phyloP scores from a whole-genome alignment of 2,113 vertebrate species.

The Pampusana beccarii region DNA sequence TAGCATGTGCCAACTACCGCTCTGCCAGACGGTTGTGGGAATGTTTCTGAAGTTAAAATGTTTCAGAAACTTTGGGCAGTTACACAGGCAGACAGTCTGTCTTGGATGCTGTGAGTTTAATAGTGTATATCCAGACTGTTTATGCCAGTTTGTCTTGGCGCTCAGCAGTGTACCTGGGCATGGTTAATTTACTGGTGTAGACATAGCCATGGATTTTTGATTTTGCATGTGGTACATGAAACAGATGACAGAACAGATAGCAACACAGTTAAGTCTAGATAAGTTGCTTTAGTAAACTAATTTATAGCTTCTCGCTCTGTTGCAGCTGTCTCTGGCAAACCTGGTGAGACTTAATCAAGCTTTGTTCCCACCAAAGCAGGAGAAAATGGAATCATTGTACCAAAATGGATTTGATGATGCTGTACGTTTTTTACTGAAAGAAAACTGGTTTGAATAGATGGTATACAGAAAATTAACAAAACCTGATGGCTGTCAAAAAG shows the following conservation, averaged over 20 bases:
- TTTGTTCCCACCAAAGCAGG: slow-evolving; percentile 82
- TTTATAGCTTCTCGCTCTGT: not conserved
- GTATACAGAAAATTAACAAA: not conserved
- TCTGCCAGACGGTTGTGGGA: not conserved
- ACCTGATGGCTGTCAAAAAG: not conserved
- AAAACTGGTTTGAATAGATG: slow-evolving; percentile 78
- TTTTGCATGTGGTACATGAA: not conserved
- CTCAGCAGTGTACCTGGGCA: not conserved
- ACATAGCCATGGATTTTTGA: not conserved
- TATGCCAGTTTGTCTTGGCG: not conserved
- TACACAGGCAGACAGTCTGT: not conserved
- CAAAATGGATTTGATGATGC: slow-evolving; percentile 82
- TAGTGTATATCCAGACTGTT: not conserved
- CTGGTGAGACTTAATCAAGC: slow-evolving; percentile 80
- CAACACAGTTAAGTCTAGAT: not conserved
- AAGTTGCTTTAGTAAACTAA: not conserved
- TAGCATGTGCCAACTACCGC: not conserved
- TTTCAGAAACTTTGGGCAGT: not conserved
- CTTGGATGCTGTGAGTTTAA: not conserved
- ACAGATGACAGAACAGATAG: not conserved
- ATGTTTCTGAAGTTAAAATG: not conserved
- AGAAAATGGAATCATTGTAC: slow-evolving; percentile 74
- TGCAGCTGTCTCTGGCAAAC: slow-evolving; percentile 86
- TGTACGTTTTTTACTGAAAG: slow-evolving; percentile 79
- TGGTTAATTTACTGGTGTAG: not conserved